phyloP scores from a whole-genome alignment of 1,140 invertebrate genomes.

The Alviniconcha marisindica region DNA sequence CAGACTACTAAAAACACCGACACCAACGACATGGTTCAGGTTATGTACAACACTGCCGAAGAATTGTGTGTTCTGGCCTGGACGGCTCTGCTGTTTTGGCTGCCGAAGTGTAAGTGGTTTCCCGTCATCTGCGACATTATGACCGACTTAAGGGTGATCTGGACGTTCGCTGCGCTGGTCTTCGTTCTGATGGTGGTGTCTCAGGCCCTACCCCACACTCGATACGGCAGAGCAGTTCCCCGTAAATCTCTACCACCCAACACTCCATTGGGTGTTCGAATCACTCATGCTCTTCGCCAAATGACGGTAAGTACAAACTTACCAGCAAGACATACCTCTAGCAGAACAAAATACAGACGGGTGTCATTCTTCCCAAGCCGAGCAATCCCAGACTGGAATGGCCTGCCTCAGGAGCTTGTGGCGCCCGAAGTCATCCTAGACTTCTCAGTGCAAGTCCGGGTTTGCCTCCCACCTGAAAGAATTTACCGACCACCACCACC shows the following conservation, averaged over 20 bases:
- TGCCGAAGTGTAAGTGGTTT: background rate
- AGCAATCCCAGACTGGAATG: too few species aligned
- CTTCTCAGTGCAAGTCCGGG: too few species aligned
- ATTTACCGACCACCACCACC: too few species aligned
- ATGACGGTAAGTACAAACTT: background rate
- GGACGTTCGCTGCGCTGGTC: background rate
- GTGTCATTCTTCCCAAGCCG: too few species aligned
- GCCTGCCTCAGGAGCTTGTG: too few species aligned
- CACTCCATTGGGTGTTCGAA: background rate
- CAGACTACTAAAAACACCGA: too few species aligned
- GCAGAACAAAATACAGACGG: too few species aligned
- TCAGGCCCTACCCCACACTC: background rate
- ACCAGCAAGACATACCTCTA: too few species aligned
- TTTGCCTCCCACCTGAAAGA: too few species aligned
- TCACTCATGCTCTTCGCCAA: background rate
- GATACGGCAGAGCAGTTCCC: background rate
- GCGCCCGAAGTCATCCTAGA: too few species aligned
- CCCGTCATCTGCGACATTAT: background rate
- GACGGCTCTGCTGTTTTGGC: background rate
- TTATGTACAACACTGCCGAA: background rate
- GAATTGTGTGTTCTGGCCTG: background rate
- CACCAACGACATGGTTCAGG: background rate
- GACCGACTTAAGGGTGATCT: background rate
- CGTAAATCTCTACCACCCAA: background rate
- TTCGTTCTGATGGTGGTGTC: background rate